Evolutionary conservation across 2,888 invertebrate genomes (phyloP), one percentile per base, ranked within the genome.

Genomic region (Gisinianus flammeolus): DNA sequence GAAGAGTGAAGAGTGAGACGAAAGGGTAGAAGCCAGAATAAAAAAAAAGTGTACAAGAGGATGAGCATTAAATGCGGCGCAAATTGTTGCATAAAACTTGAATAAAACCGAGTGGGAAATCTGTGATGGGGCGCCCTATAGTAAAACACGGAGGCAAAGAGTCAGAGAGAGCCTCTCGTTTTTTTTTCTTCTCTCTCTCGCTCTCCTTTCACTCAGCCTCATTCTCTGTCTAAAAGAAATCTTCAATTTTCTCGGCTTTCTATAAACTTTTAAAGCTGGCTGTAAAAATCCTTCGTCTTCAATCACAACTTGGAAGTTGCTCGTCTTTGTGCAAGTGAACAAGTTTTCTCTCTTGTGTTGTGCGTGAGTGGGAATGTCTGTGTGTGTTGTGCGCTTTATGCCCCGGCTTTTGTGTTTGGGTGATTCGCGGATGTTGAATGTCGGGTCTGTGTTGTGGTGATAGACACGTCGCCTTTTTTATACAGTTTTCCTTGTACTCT

Each of bases 211-310:
- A 44, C 19, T 19, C 44, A 44, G 12, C 44, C 19, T 16, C 3
- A 44, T 4, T 44, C 44, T 58, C 2, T 58, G n/a, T 24, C 26
- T 24, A 62, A 62, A 16, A 62, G 58, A 62, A 62, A 62, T 62
- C 62, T 62, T 62, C 62, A 62, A 62, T 62, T 62, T 62, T 62
- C 62, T 62, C 62, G 26, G 28, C 62, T 26, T 26, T 62, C 62
- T 62, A 62, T 62, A 62, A 62, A 62, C 62, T 62, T 62, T 62
- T 62, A 62, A 62, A 62, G 62, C 62, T 62, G 62, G 62, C 62
- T 62, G 62, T 62, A 62, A 62, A 58, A 62, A 62, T 62, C 62
- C 62, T 62, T 26, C 62, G 62, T 62, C 62, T 62, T 62, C 62
- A 62, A 62, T 62, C 62, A 62, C 26, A 62, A 4, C 44, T 44